Conservation (phyloP, 2,888 invertebrate species). For the Pristionchus entomophagus region DNA sequence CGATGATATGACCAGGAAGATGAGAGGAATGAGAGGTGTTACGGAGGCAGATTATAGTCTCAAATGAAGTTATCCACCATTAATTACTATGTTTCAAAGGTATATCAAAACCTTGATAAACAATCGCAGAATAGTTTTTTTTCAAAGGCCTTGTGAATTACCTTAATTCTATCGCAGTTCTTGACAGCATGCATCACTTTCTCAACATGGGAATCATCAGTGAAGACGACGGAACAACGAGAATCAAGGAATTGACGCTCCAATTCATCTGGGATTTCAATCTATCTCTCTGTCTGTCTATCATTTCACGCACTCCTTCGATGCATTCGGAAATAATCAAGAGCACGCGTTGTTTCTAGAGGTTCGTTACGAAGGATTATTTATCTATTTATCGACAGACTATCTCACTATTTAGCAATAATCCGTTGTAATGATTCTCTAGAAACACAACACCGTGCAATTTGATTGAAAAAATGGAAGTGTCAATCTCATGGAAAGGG, state of each 20-base stretch:
- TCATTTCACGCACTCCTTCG: neutral
- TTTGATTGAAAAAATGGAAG: neutral
- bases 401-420: too few species aligned
- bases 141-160: neutral
- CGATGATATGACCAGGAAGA: slow-evolving; percentile 37
- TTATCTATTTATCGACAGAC: too few species aligned
- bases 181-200: slow-evolving; percentile 50
- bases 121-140: neutral
- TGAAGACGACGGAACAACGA: slow-evolving; percentile 58
- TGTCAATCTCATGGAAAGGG: too few species aligned
- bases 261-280: slow-evolving; percentile 60
- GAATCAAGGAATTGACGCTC: slow-evolving; percentile 63
- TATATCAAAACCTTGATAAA: too few species aligned
- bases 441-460: too few species aligned
- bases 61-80: neutral
- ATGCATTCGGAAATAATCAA: neutral
- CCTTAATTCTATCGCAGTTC: slow-evolving; percentile 43
- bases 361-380: neutral
- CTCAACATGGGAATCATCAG: slow-evolving; percentile 54
- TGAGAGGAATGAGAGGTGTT: neutral
- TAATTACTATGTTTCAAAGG: too few species aligned
- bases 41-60: slow-evolving; percentile 46
- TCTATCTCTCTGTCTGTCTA: neutral
- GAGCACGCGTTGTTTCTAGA: too few species aligned
- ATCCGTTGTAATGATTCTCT: too few species aligned